Base-by-base conservation (phyloP, 35 echinoderm and acorn worm genomes). In the Apostichopus parvimensis region DNA sequence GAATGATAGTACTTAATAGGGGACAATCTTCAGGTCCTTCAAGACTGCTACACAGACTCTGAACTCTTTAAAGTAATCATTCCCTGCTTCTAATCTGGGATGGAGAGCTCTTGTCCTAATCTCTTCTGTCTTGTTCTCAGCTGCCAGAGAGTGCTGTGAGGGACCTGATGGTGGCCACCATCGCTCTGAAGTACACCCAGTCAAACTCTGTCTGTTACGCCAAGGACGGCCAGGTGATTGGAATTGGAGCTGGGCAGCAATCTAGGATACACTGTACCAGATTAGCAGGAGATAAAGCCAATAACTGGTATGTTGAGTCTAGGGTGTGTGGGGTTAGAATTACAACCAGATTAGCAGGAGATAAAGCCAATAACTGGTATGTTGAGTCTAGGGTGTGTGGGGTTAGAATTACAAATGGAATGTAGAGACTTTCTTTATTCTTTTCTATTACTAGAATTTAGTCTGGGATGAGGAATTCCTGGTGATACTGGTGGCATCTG, bases 331-430 rank as follows among this genome's bases (percentile, higher is more conserved):
- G 26, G 26, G 26, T 28, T 28, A 28, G 26, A 28, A 28, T 28
- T 28, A 28, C 26, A 28, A 95, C 94, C 5, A 91, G 97, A 60
- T 91, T 98, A 11, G 97, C 97, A 0, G 97, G 97, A 91, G 97
- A 98, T 77, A 98, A 98, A 92, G 97, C 94, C 10, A 95, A 98
- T 80, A 95, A 98, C 70, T 98, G 97, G 96, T 98, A 80, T 83
- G 91, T 22, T 78, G 9, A 78, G 8, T 24, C 8, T 17, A 23
- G 20, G 2, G 77, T 24, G 34, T 45, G 34, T 45, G 34, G 34
- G 34, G 3, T 45, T 45, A 45, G 34, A 45, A 45, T 45, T 45
- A 45, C 2, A 45, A 45, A 45, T 45, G 34, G 34, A 45, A 45
- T 45, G 34, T 45, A 3, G 34, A 45, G 34, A 45, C 34, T 45